These are phyloP conservation scores for Acanthosoma haemorrhoidale DNA, from an alignment of 2,888 invertebrate species.

Conservation along the genomic window DNA sequence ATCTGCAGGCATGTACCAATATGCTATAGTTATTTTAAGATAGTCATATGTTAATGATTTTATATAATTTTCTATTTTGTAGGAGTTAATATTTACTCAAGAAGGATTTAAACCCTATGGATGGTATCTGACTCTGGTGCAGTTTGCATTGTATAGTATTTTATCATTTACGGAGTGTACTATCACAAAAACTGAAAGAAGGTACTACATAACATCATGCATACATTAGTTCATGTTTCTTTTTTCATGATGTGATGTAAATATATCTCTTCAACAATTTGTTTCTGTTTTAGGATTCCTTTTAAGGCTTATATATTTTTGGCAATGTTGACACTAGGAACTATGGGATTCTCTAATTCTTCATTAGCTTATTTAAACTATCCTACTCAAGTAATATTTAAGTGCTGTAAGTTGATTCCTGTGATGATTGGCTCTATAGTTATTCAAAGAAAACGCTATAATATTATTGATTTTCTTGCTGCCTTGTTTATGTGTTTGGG, in stretches of 20 bases:
- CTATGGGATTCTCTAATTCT: conserved; percentile 93
- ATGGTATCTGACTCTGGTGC: conserved; percentile 86
- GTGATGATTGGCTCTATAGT: conserved; percentile 90
- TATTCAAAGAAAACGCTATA: conserved; percentile 84
- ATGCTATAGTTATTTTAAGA: background rate
- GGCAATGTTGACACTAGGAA: conserved; percentile 83
- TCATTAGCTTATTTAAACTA: conserved; percentile 92
- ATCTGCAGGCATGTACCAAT: conserved; percentile 56
- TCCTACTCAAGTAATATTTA: conserved; percentile 89
- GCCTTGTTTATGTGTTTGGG: conserved; percentile 84
- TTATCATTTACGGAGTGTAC: conserved; percentile 73
- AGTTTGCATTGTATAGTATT: conserved; percentile 78
- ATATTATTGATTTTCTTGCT: conserved; percentile 74
- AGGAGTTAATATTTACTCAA: conserved; percentile 86
- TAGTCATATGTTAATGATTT: too few relatives aligned
- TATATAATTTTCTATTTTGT: conserved; percentile 42
- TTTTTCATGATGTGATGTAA: background rate
- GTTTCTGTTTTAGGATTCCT: conserved; percentile 65
- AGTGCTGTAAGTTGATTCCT: conserved; percentile 94
- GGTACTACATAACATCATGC: conserved; percentile 30
- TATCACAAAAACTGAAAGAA: conserved; percentile 44
- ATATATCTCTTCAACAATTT: background rate
- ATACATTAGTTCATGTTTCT: background rate
- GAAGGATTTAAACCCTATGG: conserved; percentile 84
- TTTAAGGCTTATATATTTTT: conserved; percentile 71